Base-by-base conservation (phyloP, 2,888 invertebrate genomes). In the Lasioglossum pauxillum region DNA sequence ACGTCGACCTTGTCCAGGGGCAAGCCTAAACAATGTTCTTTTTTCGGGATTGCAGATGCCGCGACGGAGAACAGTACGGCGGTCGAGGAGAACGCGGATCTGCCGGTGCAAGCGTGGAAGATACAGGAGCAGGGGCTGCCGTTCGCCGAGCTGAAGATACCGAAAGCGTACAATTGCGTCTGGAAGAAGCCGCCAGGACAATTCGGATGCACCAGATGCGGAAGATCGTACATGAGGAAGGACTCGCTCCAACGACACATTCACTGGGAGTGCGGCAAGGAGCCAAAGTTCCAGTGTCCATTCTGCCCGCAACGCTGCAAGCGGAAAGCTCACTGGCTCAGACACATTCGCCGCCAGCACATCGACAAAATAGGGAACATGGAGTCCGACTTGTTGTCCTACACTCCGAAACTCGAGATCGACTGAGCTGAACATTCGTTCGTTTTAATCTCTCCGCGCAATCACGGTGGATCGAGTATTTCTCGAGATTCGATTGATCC, bases 221-320 rank as follows among this genome's bases (percentile, higher is more conserved):
- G 96, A 89, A 96, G 96, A 94, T 96, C 96, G 84, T 97, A 97
- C 93, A 95, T 96, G 92, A 95, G 96, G 72, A 96, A 96, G 92
- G 96, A 97, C 23, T 97, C 97, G 84, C 93, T 97, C 83, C 96
- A 96, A 88, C 95, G 97, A 14, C 97, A 97, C 89, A 95, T 96
- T 91, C 95, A 95, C 49, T 96, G 96, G 95, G 96, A 96, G 85
- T 96, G 96, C 90, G 96, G 96, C 78, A 96, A 96, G 87, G 95
- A 96, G 82, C 96, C 96, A 5, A 94, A 95, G 75, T 96, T 96
- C 88, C 95, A 95, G 76, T 96, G 96, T 83, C 95, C 95, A 0
- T 95, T 95, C 88, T 96, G 96, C 89, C 94, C 94, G 2, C 95
- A 95, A 75, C 93, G 94, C 44, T 95, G 95, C 88, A 95, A 95